Conservation (phyloP, 2,113 vertebrate species). For the Phyllostomus discolor region DNA sequence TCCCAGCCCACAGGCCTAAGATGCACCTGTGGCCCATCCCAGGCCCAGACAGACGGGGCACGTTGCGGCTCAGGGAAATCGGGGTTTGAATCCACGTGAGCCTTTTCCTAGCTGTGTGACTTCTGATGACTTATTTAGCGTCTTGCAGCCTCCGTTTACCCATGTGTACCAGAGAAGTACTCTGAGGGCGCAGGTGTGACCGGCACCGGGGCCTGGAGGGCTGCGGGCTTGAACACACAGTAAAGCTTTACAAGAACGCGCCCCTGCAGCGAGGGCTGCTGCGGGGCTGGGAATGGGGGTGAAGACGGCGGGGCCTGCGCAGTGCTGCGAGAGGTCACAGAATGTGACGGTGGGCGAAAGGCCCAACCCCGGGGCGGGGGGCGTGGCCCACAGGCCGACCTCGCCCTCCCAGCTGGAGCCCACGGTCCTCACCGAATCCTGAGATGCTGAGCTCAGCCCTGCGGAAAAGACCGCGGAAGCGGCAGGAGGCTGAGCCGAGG, state of each 20-base stretch:
- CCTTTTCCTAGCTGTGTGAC: not conserved
- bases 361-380: not conserved
- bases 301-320: not conserved
- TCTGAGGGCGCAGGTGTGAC: not conserved
- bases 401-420: not conserved
- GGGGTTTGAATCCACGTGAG: not conserved
- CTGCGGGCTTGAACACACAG: not conserved
- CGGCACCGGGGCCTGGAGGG: not conserved
- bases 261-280: not conserved
- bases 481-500: accelerated
- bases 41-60: not conserved
- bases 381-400: not conserved
- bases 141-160: not conserved
- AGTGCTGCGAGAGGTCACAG: no score
- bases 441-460: not conserved
- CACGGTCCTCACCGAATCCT: not conserved
- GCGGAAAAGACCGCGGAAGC: not conserved
- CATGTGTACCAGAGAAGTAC: not conserved
- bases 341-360: not conserved
- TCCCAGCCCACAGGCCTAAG: not conserved
- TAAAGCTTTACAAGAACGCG: accelerated
- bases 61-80: not conserved
- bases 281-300: not conserved
- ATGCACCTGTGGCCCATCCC: not conserved
- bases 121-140: not conserved